A percentile compares a stretch with the other conserved stretches of the same genome.
These are phyloP conservation scores for Sinhomidia bicolor DNA, from an alignment of 2,888 invertebrate genomes.

Conservation along the genomic window DNA sequence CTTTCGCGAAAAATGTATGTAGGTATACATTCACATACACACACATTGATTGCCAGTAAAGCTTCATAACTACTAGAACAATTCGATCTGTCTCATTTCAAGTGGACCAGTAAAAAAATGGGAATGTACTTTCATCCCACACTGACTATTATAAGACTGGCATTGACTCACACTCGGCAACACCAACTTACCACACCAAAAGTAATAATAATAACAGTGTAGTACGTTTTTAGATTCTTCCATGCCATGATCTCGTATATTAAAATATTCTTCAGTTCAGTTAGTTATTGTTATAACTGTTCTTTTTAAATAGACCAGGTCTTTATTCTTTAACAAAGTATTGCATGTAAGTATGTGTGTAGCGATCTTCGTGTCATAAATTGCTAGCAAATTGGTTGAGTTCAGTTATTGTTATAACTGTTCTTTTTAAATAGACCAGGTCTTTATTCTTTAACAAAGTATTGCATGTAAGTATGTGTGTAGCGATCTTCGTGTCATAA, in stretches of 20 bases:
- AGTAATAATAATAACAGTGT: not conserved
- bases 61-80: conserved; percentile 5
- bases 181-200: conserved; percentile 5
- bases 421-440: conserved; percentile 8
- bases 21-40: not conserved
- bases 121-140: conserved; percentile 32
- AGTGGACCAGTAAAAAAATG: conserved; percentile 30
- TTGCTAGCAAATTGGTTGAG: conserved; percentile 23
- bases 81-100: conserved; percentile 51
- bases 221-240: not conserved
- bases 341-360: no score
- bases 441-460: no score
- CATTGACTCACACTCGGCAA: not conserved
- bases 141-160: not conserved
- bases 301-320: conserved; percentile 6
- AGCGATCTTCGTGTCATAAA: conserved; percentile 17
- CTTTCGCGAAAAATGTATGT: conserved; percentile 38
- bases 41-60: conserved; percentile 12
- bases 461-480: no score
- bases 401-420: no score
- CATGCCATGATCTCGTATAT: conserved; percentile 4
- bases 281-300: no score
- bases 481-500: conserved; percentile 17
- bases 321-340: no score
- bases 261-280: not conserved